Conservation (phyloP, 2,888 invertebrate species). For the Andrena marginata region DNA sequence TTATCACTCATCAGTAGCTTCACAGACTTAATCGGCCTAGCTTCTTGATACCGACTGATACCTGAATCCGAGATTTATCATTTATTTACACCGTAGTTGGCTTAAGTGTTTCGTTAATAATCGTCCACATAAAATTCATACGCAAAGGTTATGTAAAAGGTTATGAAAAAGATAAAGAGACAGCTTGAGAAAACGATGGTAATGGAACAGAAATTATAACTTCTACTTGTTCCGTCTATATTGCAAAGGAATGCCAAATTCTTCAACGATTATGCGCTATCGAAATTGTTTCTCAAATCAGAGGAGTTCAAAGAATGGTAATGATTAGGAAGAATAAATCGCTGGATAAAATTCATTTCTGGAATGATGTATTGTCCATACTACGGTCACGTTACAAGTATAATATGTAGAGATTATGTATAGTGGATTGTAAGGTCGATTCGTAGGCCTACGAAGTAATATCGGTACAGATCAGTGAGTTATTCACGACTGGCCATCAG, state of each 20-base stretch:
- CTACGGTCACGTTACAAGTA: neutral
- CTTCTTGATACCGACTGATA: neutral
- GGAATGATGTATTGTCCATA: neutral
- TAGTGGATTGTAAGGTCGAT: neutral
- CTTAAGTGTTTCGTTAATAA: neutral
- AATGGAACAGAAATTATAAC: neutral
- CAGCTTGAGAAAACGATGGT: neutral
- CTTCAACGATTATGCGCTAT: too few species aligned
- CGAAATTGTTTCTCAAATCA: neutral
- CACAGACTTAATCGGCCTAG: neutral
- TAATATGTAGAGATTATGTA: neutral
- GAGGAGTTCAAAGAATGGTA: neutral
- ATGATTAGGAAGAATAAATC: too few species aligned
- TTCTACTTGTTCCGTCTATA: too few species aligned
- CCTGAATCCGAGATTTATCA: neutral
- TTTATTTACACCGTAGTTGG: neutral
- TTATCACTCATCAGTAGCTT: neutral
- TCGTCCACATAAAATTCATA: neutral
- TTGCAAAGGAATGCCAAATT: too few species aligned
- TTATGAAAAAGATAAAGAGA: neutral
- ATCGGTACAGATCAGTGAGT: neutral
- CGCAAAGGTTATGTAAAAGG: neutral
- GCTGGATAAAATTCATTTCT: neutral
- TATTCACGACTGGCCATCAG: neutral
- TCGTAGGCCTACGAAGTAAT: conserved; percentile 16